Base-by-base conservation (phyloP, 1,140 invertebrate species). In the Doryteuthis pealeii region DNA sequence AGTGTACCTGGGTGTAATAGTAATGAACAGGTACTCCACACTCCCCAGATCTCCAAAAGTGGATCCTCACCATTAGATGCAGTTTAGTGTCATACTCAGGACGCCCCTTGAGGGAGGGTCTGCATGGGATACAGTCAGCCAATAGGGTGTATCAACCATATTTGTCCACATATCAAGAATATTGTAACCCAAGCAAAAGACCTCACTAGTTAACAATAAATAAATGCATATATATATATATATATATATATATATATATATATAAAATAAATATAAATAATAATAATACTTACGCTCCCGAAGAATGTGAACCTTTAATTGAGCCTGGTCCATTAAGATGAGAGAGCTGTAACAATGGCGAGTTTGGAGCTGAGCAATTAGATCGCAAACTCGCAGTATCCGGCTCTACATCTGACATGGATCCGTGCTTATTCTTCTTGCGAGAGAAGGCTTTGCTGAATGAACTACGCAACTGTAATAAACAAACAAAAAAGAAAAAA, bases 371-470 rank as follows among this genome's bases (percentile, higher is more conserved):
- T 74, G 86, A 90, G 26, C 83, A 87, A 79, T 83, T 89, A 73
- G 84, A 86, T 74, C 84, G 78, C 14, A 88, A 71, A 69, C 86
- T 88, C 73, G 80, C 78, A 2, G 76, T 81, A 72, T 88, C 87
- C 66, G 80, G 76, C 73, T 92, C 92, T 5, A 90, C 90, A 77
- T 93, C 92, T 0, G 91, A 92, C 6, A 91, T 79, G 0, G 91
- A 91, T n/a, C 91, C 91, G 78, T 91, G 90, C 70, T 90, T 89
- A 69, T 88, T 92, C 80, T 92, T 92, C 67, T 83, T 90, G 70
- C 92, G 88, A 8, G 95, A 96, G 87, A 99, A 99, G n/a, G 97
- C 97, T 90, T 98, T 98, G 78, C 95, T 97, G 87, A 99, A 98
- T 18, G 96, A 98, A 88, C 94, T 97, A 58, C 96, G 90, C 58